phyloP scores from a whole-genome alignment of 2,113 vertebrate species.

The Oriolus oriolus region DNA sequence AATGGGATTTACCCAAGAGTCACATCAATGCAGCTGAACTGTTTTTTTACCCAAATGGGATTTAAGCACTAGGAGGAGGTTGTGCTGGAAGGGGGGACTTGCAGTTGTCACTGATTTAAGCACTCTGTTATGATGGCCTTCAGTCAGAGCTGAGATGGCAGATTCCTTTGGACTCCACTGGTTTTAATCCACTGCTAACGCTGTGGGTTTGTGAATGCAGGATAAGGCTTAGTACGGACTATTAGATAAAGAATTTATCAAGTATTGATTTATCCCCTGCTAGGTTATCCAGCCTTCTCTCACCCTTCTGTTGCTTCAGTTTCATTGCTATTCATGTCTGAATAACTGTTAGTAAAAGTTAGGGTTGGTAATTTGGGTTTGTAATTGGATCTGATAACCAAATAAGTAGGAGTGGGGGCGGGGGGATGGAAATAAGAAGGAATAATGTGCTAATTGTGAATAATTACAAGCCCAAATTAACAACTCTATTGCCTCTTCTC shows the following conservation, averaged over 20 bases:
- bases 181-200: not conserved
- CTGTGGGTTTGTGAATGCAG: not conserved
- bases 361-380: constrained; percentile 14
- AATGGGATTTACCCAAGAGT: accelerated
- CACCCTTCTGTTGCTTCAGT: not conserved
- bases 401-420: not conserved
- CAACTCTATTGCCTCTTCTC: not conserved
- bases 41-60: not conserved
- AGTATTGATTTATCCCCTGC: not conserved
- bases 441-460: not conserved
- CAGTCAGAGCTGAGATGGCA: not conserved
- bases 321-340: constrained; percentile 41
- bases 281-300: not conserved
- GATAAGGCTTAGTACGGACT: not conserved
- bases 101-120: not conserved
- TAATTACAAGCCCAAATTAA: constrained; percentile 23
- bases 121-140: not conserved
- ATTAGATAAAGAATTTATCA: constrained; percentile 4
- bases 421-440: too few species aligned
- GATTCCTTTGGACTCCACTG: not conserved
- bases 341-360: not conserved
- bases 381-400: constrained; percentile 47
- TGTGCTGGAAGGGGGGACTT: not conserved
- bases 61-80: not conserved
- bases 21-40: not conserved